phyloP scores from a whole-genome alignment of 2,113 vertebrate genomes.

The Apus apus region DNA sequence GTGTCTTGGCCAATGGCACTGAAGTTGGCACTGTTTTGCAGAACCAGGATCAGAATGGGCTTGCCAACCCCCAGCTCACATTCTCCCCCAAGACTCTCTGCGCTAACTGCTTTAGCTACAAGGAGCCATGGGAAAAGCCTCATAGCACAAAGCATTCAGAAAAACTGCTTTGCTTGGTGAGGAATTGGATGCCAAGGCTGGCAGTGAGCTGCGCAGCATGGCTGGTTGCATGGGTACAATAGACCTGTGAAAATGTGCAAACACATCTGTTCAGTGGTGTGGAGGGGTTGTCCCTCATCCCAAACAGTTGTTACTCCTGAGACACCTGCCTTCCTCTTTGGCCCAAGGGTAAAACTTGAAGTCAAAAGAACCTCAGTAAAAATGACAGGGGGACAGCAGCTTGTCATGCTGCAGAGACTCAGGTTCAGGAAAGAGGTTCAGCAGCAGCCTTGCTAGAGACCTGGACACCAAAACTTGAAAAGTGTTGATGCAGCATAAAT shows the following conservation, averaged over 20 bases:
- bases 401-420: neutral
- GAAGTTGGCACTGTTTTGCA: neutral
- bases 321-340: neutral
- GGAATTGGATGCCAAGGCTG: neutral
- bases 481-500: neutral
- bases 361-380: neutral
- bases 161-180: neutral
- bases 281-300: neutral
- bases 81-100: neutral
- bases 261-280: neutral
- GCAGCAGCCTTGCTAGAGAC: neutral
- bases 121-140: accelerated
- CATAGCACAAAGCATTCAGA: neutral
- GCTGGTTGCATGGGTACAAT: neutral
- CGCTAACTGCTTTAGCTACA: neutral
- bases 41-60: neutral
- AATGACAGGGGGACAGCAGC: neutral
- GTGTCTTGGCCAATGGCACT: neutral
- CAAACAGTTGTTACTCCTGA: neutral
- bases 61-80: neutral
- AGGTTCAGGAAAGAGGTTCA: neutral
- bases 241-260: neutral
- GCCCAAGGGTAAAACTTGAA: neutral
- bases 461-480: neutral
- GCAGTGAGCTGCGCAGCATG: accelerated